These are phyloP conservation scores for Pica pica DNA, from an alignment of 2,113 vertebrate genomes.

Conservation along the genomic window DNA sequence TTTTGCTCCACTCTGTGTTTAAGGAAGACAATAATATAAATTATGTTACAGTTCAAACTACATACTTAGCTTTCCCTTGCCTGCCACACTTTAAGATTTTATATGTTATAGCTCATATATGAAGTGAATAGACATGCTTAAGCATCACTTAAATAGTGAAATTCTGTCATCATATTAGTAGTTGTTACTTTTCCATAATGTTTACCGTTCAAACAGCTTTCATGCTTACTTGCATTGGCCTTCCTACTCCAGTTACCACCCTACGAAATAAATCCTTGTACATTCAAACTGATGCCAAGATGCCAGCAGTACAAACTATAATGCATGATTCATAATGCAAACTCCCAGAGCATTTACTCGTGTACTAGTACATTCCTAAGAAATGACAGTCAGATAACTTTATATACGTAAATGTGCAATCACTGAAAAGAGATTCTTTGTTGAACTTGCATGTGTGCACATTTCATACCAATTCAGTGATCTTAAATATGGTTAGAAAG, in stretches of 20 bases:
- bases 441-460: background rate
- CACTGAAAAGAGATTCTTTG: background rate
- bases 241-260: background rate
- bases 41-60: background rate
- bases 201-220: background rate
- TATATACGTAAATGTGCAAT: background rate
- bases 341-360: background rate
- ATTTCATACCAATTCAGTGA: background rate
- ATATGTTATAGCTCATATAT: background rate
- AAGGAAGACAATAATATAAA: background rate
- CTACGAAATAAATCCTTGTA: background rate
- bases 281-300: background rate
- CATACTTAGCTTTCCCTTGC: background rate
- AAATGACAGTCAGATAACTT: background rate
- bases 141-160: background rate
- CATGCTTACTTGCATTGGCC: background rate
- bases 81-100: background rate
- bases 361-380: background rate
- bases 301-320: slow-evolving; percentile 14
- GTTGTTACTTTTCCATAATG: background rate
- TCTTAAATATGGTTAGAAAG: background rate
- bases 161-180: background rate
- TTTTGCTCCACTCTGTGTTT: background rate
- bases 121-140: background rate
- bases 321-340: slow-evolving; percentile 28